A percentile compares a stretch with the other conserved stretches of the same genome.
These are phyloP conservation scores for Ictalurus punctatus DNA, from an alignment of 2,113 vertebrate species.

Conservation along the genomic window DNA sequence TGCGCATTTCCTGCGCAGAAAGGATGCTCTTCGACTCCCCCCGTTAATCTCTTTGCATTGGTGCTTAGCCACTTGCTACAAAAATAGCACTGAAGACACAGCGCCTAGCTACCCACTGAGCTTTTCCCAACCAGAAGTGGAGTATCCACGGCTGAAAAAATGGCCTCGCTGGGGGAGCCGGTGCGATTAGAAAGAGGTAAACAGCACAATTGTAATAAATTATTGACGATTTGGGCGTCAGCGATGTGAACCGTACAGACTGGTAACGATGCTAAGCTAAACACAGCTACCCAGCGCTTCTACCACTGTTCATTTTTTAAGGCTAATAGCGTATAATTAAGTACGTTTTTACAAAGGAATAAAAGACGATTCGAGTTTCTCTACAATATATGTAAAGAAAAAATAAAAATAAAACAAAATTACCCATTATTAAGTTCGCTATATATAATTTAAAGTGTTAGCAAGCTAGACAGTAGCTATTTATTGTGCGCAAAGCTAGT, in stretches of 20 bases:
- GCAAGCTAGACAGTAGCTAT: background rate
- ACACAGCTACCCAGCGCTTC: background rate
- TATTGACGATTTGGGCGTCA: background rate
- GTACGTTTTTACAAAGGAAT: background rate
- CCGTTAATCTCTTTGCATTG: slow-evolving; percentile 44
- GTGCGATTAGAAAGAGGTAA: slow-evolving; percentile 92
- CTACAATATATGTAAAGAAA: too few species aligned
- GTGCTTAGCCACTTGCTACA: slow-evolving; percentile 40
- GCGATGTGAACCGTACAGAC: background rate
- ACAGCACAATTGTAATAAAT: slow-evolving; percentile 1
- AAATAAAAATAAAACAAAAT: background rate
- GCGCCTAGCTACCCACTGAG: slow-evolving; percentile 4
- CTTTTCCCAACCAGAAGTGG: slow-evolving; percentile 29
- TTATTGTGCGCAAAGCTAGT: background rate
- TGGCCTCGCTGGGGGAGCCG: slow-evolving; percentile 86
- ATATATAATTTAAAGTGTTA: background rate
- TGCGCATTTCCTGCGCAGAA: slow-evolving; percentile 44
- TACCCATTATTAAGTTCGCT: background rate
- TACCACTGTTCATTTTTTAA: background rate
- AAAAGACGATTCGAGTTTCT: too few species aligned
- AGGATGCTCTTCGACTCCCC: slow-evolving; percentile 19
- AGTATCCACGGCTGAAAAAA: slow-evolving; percentile 56
- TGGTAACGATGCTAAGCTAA: slow-evolving; percentile 5
- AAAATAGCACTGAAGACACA: slow-evolving; percentile 15
- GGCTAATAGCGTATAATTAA: background rate